Evolutionary conservation across 1,140 invertebrate genomes (phyloP).

Genomic region (Spodoptera litura): DNA sequence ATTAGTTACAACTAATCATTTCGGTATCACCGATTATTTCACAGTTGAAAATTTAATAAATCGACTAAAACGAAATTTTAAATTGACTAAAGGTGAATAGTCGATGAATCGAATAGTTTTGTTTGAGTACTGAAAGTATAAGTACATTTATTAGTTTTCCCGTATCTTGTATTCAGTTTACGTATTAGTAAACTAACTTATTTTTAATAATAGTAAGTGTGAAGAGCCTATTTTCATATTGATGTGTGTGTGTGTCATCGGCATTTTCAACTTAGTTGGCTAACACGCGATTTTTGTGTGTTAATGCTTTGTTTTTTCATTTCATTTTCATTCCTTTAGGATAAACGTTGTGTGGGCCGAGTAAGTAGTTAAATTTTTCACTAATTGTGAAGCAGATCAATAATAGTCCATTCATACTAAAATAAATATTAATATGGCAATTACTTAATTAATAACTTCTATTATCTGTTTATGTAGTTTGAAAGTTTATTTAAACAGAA

Average conservation of each 20-base stretch:
- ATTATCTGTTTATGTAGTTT: neutral
- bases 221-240: conserved; percentile 23
- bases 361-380: neutral
- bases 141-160: conserved; percentile 3
- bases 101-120: conserved; percentile 8
- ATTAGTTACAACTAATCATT: conserved; percentile 10
- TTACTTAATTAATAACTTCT: conserved; percentile 1
- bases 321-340: conserved; percentile 26
- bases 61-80: too few relatives aligned
- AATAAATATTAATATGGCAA: conserved; percentile 8
- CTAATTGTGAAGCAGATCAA: too few relatives aligned
- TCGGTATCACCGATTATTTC: conserved; percentile 13
- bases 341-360: conserved; percentile 10
- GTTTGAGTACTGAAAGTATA: conserved; percentile 12
- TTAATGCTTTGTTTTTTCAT: conserved; percentile 25
- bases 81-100: conserved; percentile 5
- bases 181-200: conserved; percentile 35
- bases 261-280: conserved; percentile 23
- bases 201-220: conserved; percentile 19
- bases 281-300: conserved; percentile 18
- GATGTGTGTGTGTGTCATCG: conserved; percentile 30
- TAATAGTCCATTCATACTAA: too few relatives aligned
- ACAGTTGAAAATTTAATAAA: too few relatives aligned
- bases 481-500: too few relatives aligned
- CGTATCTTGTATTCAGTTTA: conserved; percentile 22